Evolutionary conservation across 64 coral and sea anemone species (phyloP), one percentile per base, ranked within the genome.

Genomic region (Pocillopora damicornis): DNA sequence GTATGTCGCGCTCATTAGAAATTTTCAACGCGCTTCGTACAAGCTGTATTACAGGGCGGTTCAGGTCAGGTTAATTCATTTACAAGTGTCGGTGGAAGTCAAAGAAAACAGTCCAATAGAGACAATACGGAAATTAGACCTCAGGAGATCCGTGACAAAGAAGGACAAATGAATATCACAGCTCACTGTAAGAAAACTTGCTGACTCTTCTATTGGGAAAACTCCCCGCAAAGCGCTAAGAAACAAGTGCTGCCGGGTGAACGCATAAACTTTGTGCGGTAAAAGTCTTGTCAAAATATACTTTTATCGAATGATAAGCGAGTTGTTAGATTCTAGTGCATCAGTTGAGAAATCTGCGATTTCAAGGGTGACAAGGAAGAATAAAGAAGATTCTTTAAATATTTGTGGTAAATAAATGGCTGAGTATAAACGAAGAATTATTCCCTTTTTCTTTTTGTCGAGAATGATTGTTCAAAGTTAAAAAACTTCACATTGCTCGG

Each of bases 61-160:
- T 67, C 63, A 69, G 38, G 66, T 64, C 65, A 83, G 0, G 37
- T 83, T 64, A 81, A 67, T 83, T 83, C 34, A 67, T 67, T 67
- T 68, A 83, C 75, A 77, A 9, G 35, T 63, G 61, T 67, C 61
- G 80, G 80, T 63, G 22, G 1, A 67, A 58, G 13, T 72, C 64
- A 73, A 71, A 59, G 37, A 71, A 63, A 42, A 58, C n/a, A 73
- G 14, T 2, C 72, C 37, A 85, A 73, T 72, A 58, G 62, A 64
- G 42, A 67, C 3, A 45, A 64, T 58, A 58, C 18, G 22, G 64
- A 37, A 73, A 6, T 38, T 37, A 51, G n/a, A 3, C 65, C 62
- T 26, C 25, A 8, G 64, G 81, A 26, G 65, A 12, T 25, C n/a
- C 17, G 12, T 58, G 37, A 7, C 45, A 73, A 11, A 51, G 16